Conservation (phyloP, 1,140 invertebrate genomes). For the Rhagoletis pomonella region DNA sequence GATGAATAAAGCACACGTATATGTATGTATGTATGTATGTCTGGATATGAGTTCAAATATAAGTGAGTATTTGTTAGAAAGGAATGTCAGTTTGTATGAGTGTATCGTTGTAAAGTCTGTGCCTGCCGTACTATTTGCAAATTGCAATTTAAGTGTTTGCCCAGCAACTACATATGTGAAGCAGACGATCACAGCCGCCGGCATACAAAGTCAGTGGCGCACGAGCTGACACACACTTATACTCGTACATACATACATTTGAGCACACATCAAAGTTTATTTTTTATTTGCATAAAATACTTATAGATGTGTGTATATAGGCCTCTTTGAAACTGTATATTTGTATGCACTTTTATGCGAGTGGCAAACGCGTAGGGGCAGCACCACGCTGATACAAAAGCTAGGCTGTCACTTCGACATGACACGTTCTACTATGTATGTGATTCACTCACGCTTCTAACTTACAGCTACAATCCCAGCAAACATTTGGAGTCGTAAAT, state of each 20-base stretch:
- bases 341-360: background rate
- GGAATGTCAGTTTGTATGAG: background rate
- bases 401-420: background rate
- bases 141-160: conserved; percentile 49
- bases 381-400: background rate
- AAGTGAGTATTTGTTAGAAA: background rate
- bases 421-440: conserved; percentile 32
- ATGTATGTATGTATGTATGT: background rate
- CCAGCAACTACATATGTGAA: background rate
- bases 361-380: background rate
- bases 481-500: too few relatives aligned
- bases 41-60: too few relatives aligned
- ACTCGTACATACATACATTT: background rate
- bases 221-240: background rate
- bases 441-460: conserved; percentile 15
- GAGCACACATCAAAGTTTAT: background rate
- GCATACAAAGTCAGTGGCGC: conserved; percentile 18
- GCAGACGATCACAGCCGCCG: background rate
- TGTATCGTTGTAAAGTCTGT: background rate
- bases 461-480: background rate
- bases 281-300: conserved; percentile 17
- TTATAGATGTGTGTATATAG: background rate
- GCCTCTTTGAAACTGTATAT: background rate
- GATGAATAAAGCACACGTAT: background rate
- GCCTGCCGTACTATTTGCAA: conserved; percentile 38